Conservation (phyloP, 2,888 invertebrate genomes). For the Mythimna vitellina region DNA sequence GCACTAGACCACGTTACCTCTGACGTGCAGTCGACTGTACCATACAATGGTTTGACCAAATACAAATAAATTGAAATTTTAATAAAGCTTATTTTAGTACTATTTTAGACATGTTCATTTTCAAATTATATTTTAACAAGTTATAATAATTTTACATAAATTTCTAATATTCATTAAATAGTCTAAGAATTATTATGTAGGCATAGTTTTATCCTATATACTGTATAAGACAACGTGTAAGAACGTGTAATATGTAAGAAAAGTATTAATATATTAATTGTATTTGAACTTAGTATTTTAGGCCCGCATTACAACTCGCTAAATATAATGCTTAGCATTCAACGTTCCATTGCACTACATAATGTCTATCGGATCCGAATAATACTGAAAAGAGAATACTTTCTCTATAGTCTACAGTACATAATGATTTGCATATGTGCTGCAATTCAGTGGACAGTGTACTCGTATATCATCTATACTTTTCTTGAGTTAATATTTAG, state of each 20-base stretch:
- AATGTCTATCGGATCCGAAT: too few relatives aligned
- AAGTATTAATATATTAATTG: not conserved
- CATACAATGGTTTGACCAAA: not conserved
- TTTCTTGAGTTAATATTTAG: too few relatives aligned
- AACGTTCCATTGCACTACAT: not conserved
- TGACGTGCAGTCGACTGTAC: not conserved
- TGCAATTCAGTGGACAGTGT: too few relatives aligned
- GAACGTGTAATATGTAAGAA: too few relatives aligned
- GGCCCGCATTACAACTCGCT: slow-evolving; percentile 5
- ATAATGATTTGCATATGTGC: too few relatives aligned
- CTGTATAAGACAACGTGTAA: not conserved
- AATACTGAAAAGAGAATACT: too few relatives aligned
- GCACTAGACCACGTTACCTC: not conserved
- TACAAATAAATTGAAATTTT: not conserved
- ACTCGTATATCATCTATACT: too few relatives aligned
- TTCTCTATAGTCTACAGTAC: too few relatives aligned
- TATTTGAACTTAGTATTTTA: not conserved
- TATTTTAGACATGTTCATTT: not conserved
- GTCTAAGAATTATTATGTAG: slow-evolving; percentile 2
- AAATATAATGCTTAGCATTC: not conserved
- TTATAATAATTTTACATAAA: not conserved
- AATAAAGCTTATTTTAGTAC: not conserved
- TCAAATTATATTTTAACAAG: not conserved
- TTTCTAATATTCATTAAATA: not conserved
- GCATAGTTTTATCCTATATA: not conserved